phyloP scores from a whole-genome alignment of 92 coral and sea anemone species.

The Parazoanthus swiftii region DNA sequence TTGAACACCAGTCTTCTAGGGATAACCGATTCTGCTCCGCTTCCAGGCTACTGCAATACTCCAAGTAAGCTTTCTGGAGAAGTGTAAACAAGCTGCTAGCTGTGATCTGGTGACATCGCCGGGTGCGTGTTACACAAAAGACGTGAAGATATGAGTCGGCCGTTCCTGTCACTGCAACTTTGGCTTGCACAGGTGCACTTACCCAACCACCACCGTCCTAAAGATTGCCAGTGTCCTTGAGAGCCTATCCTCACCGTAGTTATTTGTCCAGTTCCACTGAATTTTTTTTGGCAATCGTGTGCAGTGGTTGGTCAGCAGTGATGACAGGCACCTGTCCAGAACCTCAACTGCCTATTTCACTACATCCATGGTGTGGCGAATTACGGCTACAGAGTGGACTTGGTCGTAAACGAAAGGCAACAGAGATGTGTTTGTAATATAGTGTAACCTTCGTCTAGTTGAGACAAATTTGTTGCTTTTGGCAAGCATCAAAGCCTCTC shows the following conservation, averaged over 20 bases:
- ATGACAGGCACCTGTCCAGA: neutral
- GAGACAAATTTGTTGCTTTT: neutral
- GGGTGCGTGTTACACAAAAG: slow-evolving; percentile 1
- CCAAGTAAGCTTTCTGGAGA: neutral
- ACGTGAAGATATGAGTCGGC: slow-evolving; percentile 20
- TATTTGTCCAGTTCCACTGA: neutral
- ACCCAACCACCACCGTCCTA: slow-evolving; percentile 37
- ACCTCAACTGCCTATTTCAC: slow-evolving; percentile 35
- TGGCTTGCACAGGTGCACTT: slow-evolving; percentile 25
- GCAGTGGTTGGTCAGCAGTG: slow-evolving; percentile 9
- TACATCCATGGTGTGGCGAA: slow-evolving; percentile 44
- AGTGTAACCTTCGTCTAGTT: slow-evolving; percentile 36
- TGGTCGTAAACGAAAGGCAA: slow-evolving; percentile 44
- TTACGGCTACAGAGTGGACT: slow-evolving; percentile 46
- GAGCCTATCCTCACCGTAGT: slow-evolving; percentile 20
- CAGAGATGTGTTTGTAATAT: slow-evolving; percentile 20
- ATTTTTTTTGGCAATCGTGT: neutral
- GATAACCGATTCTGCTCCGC: neutral
- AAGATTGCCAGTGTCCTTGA: slow-evolving; percentile 21
- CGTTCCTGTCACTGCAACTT: slow-evolving; percentile 12
- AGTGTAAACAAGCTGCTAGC: neutral
- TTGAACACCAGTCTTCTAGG: slow-evolving; percentile 20
- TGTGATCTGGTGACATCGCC: slow-evolving; percentile 2
- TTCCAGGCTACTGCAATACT: neutral
- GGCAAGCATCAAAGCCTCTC: slow-evolving; percentile 28